Conservation (phyloP, 2,113 vertebrate genomes). For the Rhynchomys soricoides region DNA sequence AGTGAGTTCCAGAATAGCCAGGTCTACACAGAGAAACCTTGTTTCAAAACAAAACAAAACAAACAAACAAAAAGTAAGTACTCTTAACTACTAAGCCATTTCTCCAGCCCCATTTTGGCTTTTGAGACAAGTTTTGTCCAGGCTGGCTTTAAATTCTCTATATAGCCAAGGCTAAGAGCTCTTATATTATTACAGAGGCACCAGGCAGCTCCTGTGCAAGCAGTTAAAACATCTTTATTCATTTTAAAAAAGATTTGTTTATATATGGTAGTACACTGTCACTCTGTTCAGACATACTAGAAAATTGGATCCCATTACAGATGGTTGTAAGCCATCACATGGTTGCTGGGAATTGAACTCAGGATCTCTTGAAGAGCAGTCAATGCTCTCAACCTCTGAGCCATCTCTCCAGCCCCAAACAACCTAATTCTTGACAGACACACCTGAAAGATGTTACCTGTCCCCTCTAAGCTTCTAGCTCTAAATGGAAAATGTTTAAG, state of each 20-base stretch:
- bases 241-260: too few species aligned
- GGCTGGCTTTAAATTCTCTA: background rate
- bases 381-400: too few species aligned
- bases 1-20: background rate
- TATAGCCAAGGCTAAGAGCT: background rate
- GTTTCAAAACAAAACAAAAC: background rate
- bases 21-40: background rate
- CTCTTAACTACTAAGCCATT: background rate
- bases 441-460: background rate
- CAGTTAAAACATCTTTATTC: background rate
- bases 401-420: too few species aligned
- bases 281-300: too few species aligned
- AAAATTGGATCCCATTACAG: too few species aligned
- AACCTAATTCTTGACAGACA: too few species aligned
- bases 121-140: background rate
- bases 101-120: background rate
- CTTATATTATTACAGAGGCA: background rate
- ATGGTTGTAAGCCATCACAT: too few species aligned
- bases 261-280: too few species aligned
- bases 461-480: background rate
- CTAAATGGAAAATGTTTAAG: background rate
- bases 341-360: too few species aligned
- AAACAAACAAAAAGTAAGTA: background rate
- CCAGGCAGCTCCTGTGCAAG: background rate
- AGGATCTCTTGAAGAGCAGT: too few species aligned